Evolutionary conservation across 1,140 invertebrate genomes (phyloP).

Genomic region (Yoshiicerus persimilis): DNA sequence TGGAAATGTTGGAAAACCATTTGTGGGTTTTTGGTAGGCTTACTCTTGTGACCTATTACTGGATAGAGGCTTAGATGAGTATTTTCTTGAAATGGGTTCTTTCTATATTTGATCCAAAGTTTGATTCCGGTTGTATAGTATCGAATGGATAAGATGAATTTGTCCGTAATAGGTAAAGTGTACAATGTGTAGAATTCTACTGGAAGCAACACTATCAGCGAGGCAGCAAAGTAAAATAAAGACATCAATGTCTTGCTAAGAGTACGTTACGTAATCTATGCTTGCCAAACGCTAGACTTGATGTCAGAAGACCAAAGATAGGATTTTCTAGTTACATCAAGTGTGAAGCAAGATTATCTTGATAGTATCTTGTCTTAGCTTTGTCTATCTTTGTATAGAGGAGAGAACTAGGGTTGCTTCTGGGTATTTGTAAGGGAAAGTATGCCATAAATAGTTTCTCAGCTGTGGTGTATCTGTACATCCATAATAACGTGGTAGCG

Average conservation of each 20-base stretch:
- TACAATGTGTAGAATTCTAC: neutral
- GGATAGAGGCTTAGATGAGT: neutral
- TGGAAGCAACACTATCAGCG: neutral
- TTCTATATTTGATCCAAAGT: neutral
- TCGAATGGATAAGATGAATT: neutral
- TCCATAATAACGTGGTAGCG: neutral
- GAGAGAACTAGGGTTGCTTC: neutral
- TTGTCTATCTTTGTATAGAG: neutral
- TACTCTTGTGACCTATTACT: neutral
- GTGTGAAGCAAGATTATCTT: conserved; percentile 20
- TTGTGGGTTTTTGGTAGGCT: neutral
- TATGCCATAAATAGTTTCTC: neutral
- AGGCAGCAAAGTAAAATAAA: neutral
- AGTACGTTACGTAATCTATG: neutral
- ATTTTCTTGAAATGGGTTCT: neutral
- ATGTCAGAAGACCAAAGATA: neutral
- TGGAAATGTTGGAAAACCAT: conserved; percentile 5
- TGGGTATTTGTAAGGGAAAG: neutral
- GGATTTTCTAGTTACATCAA: conserved; percentile 12
- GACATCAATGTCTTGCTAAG: neutral
- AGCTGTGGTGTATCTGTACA: neutral
- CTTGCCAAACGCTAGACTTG: neutral
- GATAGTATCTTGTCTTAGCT: neutral
- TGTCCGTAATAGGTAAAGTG: no score
- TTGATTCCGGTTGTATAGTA: neutral